Evolutionary conservation across 2,888 invertebrate species (phyloP).

Genomic region (Netelia fuscicornis): DNA sequence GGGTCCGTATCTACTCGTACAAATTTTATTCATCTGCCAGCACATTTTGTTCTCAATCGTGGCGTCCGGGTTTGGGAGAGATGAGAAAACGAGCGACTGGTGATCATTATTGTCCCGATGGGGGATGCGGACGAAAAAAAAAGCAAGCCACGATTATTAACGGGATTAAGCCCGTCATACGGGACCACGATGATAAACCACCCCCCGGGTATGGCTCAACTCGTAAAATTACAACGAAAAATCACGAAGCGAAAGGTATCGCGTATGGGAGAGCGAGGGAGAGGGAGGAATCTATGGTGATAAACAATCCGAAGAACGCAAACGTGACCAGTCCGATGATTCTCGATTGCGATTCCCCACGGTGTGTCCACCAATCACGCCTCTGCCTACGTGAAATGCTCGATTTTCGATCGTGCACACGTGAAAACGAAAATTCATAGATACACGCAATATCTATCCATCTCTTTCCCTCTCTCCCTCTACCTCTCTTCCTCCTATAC

Average conservation of each 20-base stretch:
- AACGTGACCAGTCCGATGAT: conserved; percentile 71
- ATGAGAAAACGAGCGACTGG: conserved; percentile 42
- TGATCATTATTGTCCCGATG: conserved; percentile 39
- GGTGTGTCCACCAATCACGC: conserved; percentile 66
- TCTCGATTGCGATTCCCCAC: conserved; percentile 70
- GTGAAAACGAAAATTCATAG: conserved; percentile 63
- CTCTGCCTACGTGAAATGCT: conserved; percentile 43
- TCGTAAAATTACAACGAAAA: conserved; percentile 68
- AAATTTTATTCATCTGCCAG: conserved; percentile 60
- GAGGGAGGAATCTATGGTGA: conserved; percentile 50
- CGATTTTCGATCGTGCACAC: conserved; percentile 62
- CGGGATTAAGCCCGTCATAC: conserved; percentile 64
- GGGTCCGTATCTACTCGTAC: conserved; percentile 13
- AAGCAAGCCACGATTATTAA: conserved; percentile 62
- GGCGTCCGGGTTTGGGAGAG: neutral
- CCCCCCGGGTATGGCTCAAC: conserved; percentile 45
- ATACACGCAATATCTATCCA: conserved; percentile 32
- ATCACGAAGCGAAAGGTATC: conserved; percentile 53
- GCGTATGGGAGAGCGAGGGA: conserved; percentile 6
- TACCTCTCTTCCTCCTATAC: conserved; percentile 16
- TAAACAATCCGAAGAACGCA: conserved; percentile 68
- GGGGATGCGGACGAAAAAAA: conserved; percentile 34
- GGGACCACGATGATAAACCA: conserved; percentile 63
- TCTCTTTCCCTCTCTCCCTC: neutral
- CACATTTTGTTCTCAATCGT: neutral